Evolutionary conservation across 1,140 invertebrate genomes (phyloP).

Genomic region (Aphelinus atriplicis): DNA sequence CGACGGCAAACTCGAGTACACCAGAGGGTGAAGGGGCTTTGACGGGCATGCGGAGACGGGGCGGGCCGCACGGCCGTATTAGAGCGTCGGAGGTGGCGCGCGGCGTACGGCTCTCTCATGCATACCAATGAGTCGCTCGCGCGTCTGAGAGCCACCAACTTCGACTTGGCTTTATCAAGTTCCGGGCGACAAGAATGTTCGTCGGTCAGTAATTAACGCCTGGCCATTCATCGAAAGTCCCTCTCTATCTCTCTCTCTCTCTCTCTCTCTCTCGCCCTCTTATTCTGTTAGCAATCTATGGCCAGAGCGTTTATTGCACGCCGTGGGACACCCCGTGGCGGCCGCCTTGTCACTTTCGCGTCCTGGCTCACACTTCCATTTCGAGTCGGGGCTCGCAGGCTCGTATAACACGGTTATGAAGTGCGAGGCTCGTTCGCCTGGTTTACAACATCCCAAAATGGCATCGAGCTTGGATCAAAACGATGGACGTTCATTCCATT

Average conservation of each 20-base stretch:
- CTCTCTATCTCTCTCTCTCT: neutral
- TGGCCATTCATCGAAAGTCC: constrained; percentile 25
- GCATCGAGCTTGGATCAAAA: too few relatives aligned
- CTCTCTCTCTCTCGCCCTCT: too few relatives aligned
- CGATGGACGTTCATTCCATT: too few relatives aligned
- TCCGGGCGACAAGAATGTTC: neutral
- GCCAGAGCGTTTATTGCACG: too few relatives aligned
- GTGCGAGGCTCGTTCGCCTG: too few relatives aligned
- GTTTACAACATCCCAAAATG: too few relatives aligned
- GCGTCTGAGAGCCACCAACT: neutral
- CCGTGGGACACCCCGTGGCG: too few relatives aligned
- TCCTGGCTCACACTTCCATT: constrained; percentile 12
- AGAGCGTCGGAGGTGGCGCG: neutral
- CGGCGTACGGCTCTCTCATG: constrained; percentile 13
- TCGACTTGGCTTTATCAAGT: constrained; percentile 21
- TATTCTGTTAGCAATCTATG: too few relatives aligned
- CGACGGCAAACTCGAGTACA: constrained; percentile 6
- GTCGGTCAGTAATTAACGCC: constrained; percentile 24
- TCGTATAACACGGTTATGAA: neutral
- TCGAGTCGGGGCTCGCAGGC: neutral
- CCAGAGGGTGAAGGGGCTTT: too few relatives aligned
- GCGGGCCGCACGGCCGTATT: constrained; percentile 4
- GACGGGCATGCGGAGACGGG: neutral
- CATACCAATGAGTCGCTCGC: constrained; percentile 25
- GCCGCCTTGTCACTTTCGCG: too few relatives aligned